Base-by-base conservation (phyloP, 1,140 invertebrate species). In the Berghia stephanieae region DNA sequence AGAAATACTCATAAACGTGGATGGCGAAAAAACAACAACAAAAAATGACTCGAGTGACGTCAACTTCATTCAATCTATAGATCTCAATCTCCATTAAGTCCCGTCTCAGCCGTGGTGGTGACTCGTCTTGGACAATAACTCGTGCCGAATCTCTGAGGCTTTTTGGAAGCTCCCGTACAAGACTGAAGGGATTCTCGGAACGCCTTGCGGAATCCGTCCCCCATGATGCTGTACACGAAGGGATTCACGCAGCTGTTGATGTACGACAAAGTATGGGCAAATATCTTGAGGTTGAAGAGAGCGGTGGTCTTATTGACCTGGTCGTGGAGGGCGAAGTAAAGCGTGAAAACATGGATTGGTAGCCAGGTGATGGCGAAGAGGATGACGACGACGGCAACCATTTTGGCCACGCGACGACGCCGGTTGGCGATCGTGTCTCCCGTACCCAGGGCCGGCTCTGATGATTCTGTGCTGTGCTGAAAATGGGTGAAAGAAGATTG, bases 351-450 rank as follows among this genome's bases (percentile, higher is more conserved):
- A 91, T 97, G 96, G 84, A 98, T 95, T 1, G 96, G 96, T 83
- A 94, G 93, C 97, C 97, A 98, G 90, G 96, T 98, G 49, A 96
- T 91, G 10, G 96, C 96, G 88, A 98, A 98, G 36, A 96, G 95
- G 24, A 96, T 92, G 0, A 98, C 96, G 18, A 98, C 96, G 18
- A 96, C 93, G 40, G 97, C 92, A 6, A 98, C 96, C 93, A 98
- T 94, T 77, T 95, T 91, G 2, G 96, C 98, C 1, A 97, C 96
- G 77, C 96, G 92, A 86, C 93, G 93, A 87, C 96, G 80, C 40
- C 79, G n/a, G n/a, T n/a, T n/a, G n/a, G n/a, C n/a, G n/a, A n/a
- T n/a, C n/a, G n/a, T n/a, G n/a, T n/a, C n/a, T 79, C n/a, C n/a
- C n/a, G n/a, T n/a, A n/a, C n/a, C n/a, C n/a, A n/a, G n/a, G n/a